Evolutionary conservation across 2,113 vertebrate species (phyloP), one percentile per base, ranked within the genome.

Genomic region (Formicarius rufipectus): DNA sequence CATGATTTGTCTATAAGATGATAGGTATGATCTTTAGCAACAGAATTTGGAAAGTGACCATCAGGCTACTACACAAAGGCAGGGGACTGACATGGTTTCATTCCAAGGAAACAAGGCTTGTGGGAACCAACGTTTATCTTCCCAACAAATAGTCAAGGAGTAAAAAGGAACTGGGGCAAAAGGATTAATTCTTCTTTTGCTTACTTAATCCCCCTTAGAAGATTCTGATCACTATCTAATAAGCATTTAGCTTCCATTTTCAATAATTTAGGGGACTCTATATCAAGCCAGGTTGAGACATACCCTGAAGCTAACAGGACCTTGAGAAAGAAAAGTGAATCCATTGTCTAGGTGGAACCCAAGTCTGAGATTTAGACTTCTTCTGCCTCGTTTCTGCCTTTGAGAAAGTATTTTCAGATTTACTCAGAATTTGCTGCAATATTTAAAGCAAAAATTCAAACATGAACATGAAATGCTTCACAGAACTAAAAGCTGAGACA

Each of bases 21-120:
- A 73, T 33, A 45, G 0, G 0, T 10, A 55, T 0, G 0, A 37
- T 16, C 35, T 53, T 56, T 21, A 56, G 18, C 37, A 63, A 47
- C 5, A 77, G 17, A 77, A 72, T 35, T 19, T 69, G 28, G 33
- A 63, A 62, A 73, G n/a, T 10, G 8, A 44, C 16, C 19, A 58
- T 21, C 9, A 12, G 37, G 10, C 52, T 42, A 24, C 25, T 22
- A 21, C 53, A 77, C 28, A 73, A 68, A 77, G 49, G 21, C 15
- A 47, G 28, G 33, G 42, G 8, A 85, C 3, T 40, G 17, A 77
- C 13, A 49, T 19, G 4, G 39, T 33, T 95, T 85, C 42, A 17
- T 63, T 55, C 13, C 58, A 82, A 89, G 30, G 42, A 81, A 82
- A 53, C 4, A 44, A 12, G 15, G 13, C 7, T 59, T 63, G 21